phyloP scores from a whole-genome alignment of 2,113 vertebrate species.

The Daphoenositta chrysoptera region DNA sequence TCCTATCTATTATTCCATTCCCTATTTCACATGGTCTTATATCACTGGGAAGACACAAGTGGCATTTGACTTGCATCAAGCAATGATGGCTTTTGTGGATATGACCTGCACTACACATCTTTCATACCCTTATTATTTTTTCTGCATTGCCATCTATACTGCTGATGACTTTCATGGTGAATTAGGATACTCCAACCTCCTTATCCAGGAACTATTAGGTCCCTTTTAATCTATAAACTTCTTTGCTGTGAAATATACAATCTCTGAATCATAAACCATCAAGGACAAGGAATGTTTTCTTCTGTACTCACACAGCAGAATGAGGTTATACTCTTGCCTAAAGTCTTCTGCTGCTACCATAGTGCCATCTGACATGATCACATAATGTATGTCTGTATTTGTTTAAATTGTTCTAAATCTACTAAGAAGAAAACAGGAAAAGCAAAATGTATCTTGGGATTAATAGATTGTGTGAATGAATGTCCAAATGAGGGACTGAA shows the following conservation, averaged over 20 bases:
- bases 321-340: neutral
- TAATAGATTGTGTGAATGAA: neutral
- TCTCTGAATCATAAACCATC: neutral
- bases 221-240: neutral
- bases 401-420: neutral
- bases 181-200: neutral
- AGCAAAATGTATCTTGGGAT: neutral
- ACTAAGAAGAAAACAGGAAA: neutral
- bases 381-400: neutral
- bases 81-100: neutral
- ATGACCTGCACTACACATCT: neutral
- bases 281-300: neutral
- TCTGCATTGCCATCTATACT: neutral
- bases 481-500: neutral
- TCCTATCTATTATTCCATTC: neutral
- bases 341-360: neutral
- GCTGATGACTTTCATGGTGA: neutral
- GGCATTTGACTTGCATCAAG: neutral
- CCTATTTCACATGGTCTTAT: neutral
- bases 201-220: neutral
- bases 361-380: neutral
- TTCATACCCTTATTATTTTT: conserved; percentile 2
- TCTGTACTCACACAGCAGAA: neutral
- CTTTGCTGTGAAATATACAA: neutral
- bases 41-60: conserved; percentile 33